Base-by-base conservation (phyloP, 1,140 invertebrate species). In the Rhagoletis pomonella region DNA sequence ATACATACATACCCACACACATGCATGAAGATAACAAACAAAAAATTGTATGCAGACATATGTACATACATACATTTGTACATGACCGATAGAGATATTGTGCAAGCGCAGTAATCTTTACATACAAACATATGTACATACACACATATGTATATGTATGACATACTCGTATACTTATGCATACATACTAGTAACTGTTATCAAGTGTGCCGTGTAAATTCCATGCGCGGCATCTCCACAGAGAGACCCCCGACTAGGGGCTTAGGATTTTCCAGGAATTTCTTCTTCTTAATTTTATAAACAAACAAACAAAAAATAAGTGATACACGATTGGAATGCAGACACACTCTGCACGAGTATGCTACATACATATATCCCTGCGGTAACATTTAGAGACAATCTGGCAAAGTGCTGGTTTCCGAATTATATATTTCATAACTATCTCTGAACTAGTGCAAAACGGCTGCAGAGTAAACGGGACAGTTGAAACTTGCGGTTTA, bases 231-330 rank as follows among this genome's bases (percentile, higher is more conserved):
- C 73, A 81, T 81, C 44, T 55, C 44, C n/a, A 81, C 47, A 81
- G 44, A 81, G 73, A 58, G 73, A 81, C 73, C 73, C 73, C 73
- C 73, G 47, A 81, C 47, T 55, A 81, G 73, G 73, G 47, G 73
- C 73, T 81, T 81, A 81, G 73, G 73, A 81, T 81, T 81, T 81
- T 81, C 73, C 73, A 81, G 73, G 73, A 81, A 81, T 81, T 81
- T 50, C 73, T 55, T 81, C 4, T 81, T 81, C 47, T 81, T 55
- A 81, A 55, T 81, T 81, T 47, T 47, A 55, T 12, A 81, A 81
- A 81, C 42, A 50, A 81, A 29, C n/a, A 81, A 81, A 17, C 42
- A 81, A 55, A 17, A 50, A 55, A 81, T 6, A 19, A 19, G 73
- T 55, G 73, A 81, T 81, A 81, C 73, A 81, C 73, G 73, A 47